Evolutionary conservation across 2,113 vertebrate species (phyloP).

Genomic region (Cyanoramphus novaezelandiae): DNA sequence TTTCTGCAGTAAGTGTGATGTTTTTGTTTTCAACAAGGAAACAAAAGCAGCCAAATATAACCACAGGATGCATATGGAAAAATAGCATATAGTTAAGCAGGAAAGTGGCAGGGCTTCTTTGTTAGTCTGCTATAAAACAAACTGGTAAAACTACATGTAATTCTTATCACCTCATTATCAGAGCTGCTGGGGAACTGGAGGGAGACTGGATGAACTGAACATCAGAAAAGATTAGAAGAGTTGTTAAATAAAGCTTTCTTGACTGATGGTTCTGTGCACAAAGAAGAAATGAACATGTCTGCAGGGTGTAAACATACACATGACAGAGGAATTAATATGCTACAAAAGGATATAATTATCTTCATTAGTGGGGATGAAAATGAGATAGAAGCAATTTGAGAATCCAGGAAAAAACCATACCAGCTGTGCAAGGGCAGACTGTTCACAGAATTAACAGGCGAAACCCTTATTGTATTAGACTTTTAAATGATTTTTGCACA

Average conservation of each 20-base stretch:
- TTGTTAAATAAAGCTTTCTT: background rate
- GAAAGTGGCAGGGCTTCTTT: background rate
- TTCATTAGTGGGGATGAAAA: slow-evolving; percentile 7
- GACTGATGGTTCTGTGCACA: background rate
- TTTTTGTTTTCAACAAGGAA: background rate
- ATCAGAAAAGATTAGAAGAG: background rate
- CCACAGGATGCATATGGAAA: background rate
- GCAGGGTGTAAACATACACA: slow-evolving; percentile 7
- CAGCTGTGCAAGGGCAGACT: background rate
- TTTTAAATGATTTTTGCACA: background rate
- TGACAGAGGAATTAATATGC: background rate
- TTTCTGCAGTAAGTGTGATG: background rate
- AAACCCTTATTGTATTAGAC: background rate
- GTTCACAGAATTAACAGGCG: background rate
- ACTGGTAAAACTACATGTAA: background rate
- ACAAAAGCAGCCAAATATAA: background rate
- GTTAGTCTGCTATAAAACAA: background rate
- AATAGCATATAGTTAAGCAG: background rate
- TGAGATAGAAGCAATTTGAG: background rate
- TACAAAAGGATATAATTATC: background rate
- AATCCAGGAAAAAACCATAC: background rate
- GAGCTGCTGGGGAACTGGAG: background rate
- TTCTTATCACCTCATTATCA: background rate
- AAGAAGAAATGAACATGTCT: background rate
- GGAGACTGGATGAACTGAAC: background rate